Evolutionary conservation across 2,888 invertebrate genomes (phyloP), one percentile per base, ranked within the genome.

Genomic region (Brachyptera risi): DNA sequence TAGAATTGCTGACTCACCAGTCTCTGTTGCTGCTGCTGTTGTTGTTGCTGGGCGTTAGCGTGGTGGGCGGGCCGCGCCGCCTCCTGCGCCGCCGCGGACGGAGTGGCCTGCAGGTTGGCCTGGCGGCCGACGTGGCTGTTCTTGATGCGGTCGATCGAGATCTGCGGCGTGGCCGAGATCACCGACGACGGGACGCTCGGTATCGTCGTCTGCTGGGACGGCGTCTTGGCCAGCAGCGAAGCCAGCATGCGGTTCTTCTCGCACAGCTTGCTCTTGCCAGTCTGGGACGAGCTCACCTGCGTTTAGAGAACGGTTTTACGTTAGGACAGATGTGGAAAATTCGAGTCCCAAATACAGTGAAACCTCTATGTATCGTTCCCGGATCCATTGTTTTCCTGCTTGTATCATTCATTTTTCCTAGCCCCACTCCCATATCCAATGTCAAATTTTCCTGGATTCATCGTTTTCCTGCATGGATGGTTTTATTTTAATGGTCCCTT

Each of bases 221-320:
- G 85, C 68, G 88, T 86, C 72, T 88, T 87, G 58, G 89, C 90
- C 71, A 94, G 76, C 68, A 94, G 75, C 44, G 86, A 86, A 38
- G 92, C 92, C 67, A 94, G 79, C 85, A 94, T 92, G 73, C 87
- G 86, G 74, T 93, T 93, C 73, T 85, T 87, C 74, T 89, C 87
- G 75, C 89, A 89, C 56, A 93, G 78, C 67, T 85, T 84, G 68
- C 88, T 89, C 59, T 68, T 68, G 79, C 80, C 23, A 59, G 54
- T 31, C 23, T 54, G 54, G 1, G 54, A 54, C 1, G 54, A 54
- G 21, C 37, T 37, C 54, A 54, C 54, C 54, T 54, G 19, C 77
- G 75, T 11, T 11, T n/a, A n/a, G n/a, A n/a, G n/a, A n/a, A n/a
- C n/a, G n/a, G n/a, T n/a, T n/a, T n/a, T n/a, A n/a, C n/a, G n/a